These are phyloP conservation scores for Eubasilissa regina DNA, from an alignment of 1,140 invertebrate species.

Conservation along the genomic window DNA sequence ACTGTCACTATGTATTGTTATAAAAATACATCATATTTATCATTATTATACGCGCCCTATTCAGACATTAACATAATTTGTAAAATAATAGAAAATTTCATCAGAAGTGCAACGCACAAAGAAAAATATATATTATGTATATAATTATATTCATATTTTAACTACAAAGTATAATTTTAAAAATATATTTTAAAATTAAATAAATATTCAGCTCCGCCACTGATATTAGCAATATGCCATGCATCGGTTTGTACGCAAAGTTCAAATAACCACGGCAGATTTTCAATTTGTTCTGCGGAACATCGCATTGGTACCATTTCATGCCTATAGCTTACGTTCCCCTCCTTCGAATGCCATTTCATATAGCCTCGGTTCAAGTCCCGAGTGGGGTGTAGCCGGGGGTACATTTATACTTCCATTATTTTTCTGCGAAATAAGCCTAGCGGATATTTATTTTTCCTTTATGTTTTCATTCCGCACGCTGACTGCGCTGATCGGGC, in stretches of 20 bases:
- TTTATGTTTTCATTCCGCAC: constrained; percentile 27
- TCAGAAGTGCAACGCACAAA: too few species aligned
- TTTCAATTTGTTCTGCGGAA: constrained; percentile 54
- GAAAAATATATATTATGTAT: too few species aligned
- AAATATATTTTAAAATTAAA: too few species aligned
- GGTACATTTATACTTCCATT: constrained; percentile 32
- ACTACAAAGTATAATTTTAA: too few species aligned
- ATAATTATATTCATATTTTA: too few species aligned
- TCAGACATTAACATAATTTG: too few species aligned
- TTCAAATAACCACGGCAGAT: constrained; percentile 57
- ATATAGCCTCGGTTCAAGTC: constrained; percentile 24
- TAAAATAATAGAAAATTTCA: too few species aligned
- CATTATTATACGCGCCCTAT: too few species aligned
- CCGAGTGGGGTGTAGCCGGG: neutral
- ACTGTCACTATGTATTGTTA: too few species aligned
- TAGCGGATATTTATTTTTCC: constrained; percentile 23
- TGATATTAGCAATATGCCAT: constrained; percentile 42
- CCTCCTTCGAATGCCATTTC: constrained; percentile 11
- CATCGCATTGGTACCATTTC: neutral
- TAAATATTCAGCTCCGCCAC: neutral
- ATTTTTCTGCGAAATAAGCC: constrained; percentile 34
- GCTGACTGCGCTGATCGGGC: constrained; percentile 17
- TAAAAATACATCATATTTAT: too few species aligned
- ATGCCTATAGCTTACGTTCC: neutral
- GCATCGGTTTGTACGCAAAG: constrained; percentile 55